Percentiles rank a stretch among this genome's conserved stretches.
phyloP scores from a whole-genome alignment of 1,140 invertebrate genomes.

The Sarcophaga peregrina region DNA sequence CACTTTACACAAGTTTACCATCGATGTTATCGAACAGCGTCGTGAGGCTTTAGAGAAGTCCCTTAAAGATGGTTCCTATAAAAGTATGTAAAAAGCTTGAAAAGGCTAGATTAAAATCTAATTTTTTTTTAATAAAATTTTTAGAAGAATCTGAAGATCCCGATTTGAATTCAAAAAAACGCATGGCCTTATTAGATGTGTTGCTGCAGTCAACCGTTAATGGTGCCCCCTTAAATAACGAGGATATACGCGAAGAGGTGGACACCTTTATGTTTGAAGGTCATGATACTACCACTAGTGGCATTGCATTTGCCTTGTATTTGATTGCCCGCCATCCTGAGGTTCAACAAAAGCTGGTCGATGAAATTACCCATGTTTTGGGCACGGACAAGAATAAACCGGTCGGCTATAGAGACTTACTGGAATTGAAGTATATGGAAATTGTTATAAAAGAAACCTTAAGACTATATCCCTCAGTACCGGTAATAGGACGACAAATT shows the following conservation, averaged over 20 bases:
- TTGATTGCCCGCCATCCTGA: conserved; percentile 70
- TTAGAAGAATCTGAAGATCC: conserved; percentile 1
- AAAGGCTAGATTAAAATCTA: not conserved
- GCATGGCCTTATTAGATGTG: conserved; percentile 81
- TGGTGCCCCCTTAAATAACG: conserved; percentile 71
- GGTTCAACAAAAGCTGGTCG: conserved; percentile 71
- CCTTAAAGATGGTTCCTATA: conserved; percentile 44
- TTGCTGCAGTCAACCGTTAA: conserved; percentile 73
- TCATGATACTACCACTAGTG: conserved; percentile 77
- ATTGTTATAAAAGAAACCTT: conserved; percentile 75
- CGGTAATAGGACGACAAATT: conserved; percentile 72
- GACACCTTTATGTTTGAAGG: conserved; percentile 86
- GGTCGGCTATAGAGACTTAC: conserved; percentile 50
- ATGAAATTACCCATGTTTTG: conserved; percentile 72
- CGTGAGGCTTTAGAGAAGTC: conserved; percentile 58
- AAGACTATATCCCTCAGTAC: conserved; percentile 76
- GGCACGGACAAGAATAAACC: conserved; percentile 60
- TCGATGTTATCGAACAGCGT: conserved; percentile 70
- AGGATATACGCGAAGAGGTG: conserved; percentile 80
- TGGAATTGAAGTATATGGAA: conserved; percentile 67
- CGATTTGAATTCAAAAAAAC: conserved; percentile 67
- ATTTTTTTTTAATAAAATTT: not conserved
- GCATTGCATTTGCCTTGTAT: conserved; percentile 71
- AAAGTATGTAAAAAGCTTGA: conserved; percentile 4
- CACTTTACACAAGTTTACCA: conserved; percentile 77